Evolutionary conservation across 2,113 vertebrate species (phyloP).

Genomic region (Geococcyx californianus): DNA sequence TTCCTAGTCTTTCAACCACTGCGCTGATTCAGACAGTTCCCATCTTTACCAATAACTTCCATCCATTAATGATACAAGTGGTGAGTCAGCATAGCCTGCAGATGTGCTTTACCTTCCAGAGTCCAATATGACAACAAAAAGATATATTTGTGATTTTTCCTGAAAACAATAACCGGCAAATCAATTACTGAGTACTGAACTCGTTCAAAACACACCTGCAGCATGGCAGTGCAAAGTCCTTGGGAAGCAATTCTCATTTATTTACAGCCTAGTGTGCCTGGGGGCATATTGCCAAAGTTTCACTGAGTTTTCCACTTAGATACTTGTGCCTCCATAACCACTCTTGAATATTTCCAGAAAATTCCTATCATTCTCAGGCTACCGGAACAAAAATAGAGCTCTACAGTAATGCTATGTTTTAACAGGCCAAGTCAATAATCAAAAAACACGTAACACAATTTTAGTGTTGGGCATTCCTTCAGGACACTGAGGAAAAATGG

Average conservation of each 20-base stretch:
- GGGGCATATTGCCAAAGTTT: not conserved
- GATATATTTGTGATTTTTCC: not conserved
- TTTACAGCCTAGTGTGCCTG: not conserved
- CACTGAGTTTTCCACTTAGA: not conserved
- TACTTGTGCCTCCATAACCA: not conserved
- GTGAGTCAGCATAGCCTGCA: not conserved
- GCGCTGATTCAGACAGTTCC: not conserved
- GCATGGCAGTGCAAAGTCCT: not conserved
- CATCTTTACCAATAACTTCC: not conserved
- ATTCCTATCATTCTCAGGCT: not conserved
- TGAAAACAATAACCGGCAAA: not conserved
- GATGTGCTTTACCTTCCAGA: not conserved
- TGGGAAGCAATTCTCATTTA: not conserved
- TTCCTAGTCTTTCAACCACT: not conserved
- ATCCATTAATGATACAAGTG: not conserved
- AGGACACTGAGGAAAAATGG: not conserved
- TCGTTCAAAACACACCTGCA: not conserved
- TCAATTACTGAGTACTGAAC: not conserved
- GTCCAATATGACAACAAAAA: not conserved
- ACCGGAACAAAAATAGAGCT: not conserved
- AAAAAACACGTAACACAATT: not conserved
- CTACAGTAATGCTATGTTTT: not conserved
- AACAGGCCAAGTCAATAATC: not conserved
- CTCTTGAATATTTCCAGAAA: not conserved
- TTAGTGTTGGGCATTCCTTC: not conserved